Base-by-base conservation (phyloP, 1,140 invertebrate species). In the Drusus annulatus region DNA sequence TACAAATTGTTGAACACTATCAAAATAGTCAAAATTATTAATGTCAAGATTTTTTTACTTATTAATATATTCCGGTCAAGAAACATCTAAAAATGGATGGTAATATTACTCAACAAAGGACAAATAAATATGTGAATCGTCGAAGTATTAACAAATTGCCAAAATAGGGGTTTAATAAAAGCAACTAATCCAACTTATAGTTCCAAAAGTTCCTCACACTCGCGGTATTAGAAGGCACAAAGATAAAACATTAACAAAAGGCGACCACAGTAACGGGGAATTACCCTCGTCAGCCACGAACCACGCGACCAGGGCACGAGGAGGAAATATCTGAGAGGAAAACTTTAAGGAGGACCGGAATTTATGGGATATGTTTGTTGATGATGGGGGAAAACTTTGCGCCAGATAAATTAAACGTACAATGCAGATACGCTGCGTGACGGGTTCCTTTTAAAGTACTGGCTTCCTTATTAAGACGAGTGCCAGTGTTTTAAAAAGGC, bases 231-330 rank as follows among this genome's bases (percentile, higher is more conserved):
- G 19, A 21, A 25, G 50, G 25, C 68, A 19, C 45, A 25, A n/a
- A 52, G 68, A 52, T 71, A 71, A 71, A 45, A 71, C 68, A 71
- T 51, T 51, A 71, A 71, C 68, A 71, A 52, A 23, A 23, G 68
- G 68, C 36, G n/a, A 50, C 10, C 21, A 13, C 2, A 28, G 10
- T 25, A 25, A 65, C 62, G 23, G 25, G 62, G 31, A 50, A 13
- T 28, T 17, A 51, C 68, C 45, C 68, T 71, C 68, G 25, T 71
- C 68, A 51, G 45, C 17, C 23, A 25, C 23, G 19, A 19, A 21
- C 17, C 56, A 60, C 17, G 17, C 17, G 23, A 60, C 17, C 56
- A 45, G 36, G 36, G 36, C 10, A 45, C 4, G n/a, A 56, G 54
- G 23, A 31, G 16, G 45, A 69, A 45, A 50, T 69, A 36, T 36